Base-by-base conservation (phyloP, 2,888 invertebrate species). In the Ichneumoninae sp. region DNA sequence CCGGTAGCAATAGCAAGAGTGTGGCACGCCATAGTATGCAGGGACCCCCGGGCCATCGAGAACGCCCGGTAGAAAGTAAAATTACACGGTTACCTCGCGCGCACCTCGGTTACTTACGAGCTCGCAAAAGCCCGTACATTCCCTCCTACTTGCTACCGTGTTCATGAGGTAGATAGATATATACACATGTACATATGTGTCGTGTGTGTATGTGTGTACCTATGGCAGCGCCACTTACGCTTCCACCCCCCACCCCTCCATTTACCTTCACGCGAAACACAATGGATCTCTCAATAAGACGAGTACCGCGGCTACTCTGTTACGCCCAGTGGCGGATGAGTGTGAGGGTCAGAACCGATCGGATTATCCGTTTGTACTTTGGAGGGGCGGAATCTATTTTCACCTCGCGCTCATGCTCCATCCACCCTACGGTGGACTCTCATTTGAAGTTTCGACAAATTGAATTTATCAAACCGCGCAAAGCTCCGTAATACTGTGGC, bases 371-470 rank as follows among this genome's bases (percentile, higher is more conserved):
- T 73, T 73, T 66, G 73, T 73, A 78, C 83, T 73, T 79, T 74
- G 54, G 69, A 69, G 33, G 30, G 30, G 33, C 33, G n/a, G 47
- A 83, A 83, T 70, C 74, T 65, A 75, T 75, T 83, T 79, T 70
- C 83, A 54, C 44, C 60, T 36, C 52, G 63, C 73, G 77, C 82
- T 50, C 60, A 77, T 57, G 50, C 47, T 26, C 70, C 16, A 22
- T 19, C 40, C 26, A 36, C 57, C 44, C 44, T 3, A 47, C 60
- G 19, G 5, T 26, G 6, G n/a, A 26, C 60, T 50, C 47, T 88
- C 76, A 91, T 90, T 90, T 90, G 91, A 90, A 91, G 90, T 88
- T 87, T 86, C 85, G 88, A 90, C 88, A 89, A 90, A 90, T 90
- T 88, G 88, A 89, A 90, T 91, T 91, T 87, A 86, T 87, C 60